Evolutionary conservation across 2,888 invertebrate genomes (phyloP), one percentile per base, ranked within the genome.

Genomic region (Andrena minutula): DNA sequence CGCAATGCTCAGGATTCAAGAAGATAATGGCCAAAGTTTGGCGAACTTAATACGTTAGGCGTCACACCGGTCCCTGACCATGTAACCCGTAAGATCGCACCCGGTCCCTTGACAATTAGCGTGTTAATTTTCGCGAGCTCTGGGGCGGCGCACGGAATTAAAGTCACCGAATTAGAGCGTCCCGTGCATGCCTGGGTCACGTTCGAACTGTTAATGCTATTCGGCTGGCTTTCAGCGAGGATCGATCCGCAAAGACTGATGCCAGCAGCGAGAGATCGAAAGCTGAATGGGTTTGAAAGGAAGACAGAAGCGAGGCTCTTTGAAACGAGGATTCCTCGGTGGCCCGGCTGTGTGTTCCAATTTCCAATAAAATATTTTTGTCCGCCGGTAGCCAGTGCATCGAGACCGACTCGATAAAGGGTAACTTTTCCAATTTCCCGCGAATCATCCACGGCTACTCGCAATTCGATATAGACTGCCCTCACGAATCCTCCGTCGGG

Each of bases 341-440:
- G 56, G 10, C 23, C 49, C 26, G 26, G 35, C 74, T 58, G 35
- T 83, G 86, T 83, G 79, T 83, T 73, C 60, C 73, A 66, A 81
- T 79, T 75, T 79, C 81, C 87, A 87, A 79, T 81, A 75, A 83
- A 87, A 87, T 79, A 87, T 87, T 83, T 87, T 79, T 75, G 63
- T 53, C 69, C 60, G 49, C 49, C 49, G 63, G n/a, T 51, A 4
- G 8, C 28, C 49, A 32, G 32, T 16, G 61, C 35, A 53, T 20
- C 66, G 58, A 49, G 28, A 35, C 49, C 66, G 74, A 72, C 70
- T 75, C 82, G 77, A 83, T 86, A 82, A 87, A 73, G 77, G 72
- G 65, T 71, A 88, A 88, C 88, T 88, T 88, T 88, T 88, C 84
- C 88, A 88, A 88, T 88, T 81, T 87, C 77, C 83, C 75, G 80